Evolutionary conservation across 2,888 invertebrate genomes (phyloP).

Genomic region (Odontocolon sp.): DNA sequence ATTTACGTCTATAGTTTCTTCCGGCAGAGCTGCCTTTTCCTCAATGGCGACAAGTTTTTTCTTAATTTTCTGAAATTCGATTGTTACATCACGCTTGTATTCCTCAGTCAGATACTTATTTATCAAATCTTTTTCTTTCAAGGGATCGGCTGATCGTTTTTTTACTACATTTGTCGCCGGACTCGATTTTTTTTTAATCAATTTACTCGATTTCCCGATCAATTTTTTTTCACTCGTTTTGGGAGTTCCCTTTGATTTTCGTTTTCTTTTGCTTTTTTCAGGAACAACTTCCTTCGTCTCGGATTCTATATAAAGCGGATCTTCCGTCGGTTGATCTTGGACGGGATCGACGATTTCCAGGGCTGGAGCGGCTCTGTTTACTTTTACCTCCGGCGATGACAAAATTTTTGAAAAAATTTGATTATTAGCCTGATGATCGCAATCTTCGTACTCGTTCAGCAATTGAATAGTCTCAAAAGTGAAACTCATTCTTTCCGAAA

Average conservation of each 20-base stretch:
- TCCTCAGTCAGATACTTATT: background rate
- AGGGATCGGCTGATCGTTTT: background rate
- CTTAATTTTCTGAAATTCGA: conserved; percentile 14
- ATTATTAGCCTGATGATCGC: conserved; percentile 54
- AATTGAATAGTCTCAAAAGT: conserved; percentile 61
- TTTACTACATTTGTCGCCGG: background rate
- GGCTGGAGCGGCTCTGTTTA: background rate
- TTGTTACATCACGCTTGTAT: background rate
- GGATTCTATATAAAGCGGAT: conserved; percentile 52
- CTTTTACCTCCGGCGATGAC: conserved; percentile 30
- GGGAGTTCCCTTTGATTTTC: background rate
- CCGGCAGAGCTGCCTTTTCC: background rate
- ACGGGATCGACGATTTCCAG: background rate
- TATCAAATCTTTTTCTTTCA: background rate
- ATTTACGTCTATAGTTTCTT: conserved; percentile 27
- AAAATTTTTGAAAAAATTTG: conserved; percentile 47
- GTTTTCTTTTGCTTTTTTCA: background rate
- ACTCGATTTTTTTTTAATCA: background rate
- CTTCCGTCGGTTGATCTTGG: conserved; percentile 32
- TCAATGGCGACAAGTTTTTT: conserved; percentile 18
- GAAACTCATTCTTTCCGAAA: conserved; percentile 47
- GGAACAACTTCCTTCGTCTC: background rate
- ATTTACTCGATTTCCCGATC: background rate
- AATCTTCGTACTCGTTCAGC: conserved; percentile 61
- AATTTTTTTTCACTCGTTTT: background rate